Conservation (phyloP, 2,113 vertebrate species). For the Tinamus guttatus region DNA sequence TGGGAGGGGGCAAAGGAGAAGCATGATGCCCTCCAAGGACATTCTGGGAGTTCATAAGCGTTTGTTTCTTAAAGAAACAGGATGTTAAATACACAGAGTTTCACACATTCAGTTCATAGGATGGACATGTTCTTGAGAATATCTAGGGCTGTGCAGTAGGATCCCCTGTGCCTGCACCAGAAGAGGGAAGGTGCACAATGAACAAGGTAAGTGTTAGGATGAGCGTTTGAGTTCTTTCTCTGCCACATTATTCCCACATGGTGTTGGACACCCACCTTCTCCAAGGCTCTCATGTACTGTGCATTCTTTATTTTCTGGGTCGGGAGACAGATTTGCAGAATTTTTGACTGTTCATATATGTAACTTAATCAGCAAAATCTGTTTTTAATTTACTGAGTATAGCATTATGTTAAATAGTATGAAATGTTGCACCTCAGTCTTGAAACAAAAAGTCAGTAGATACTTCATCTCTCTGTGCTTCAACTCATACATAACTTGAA, state of each 20-base stretch:
- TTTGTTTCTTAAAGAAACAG: neutral
- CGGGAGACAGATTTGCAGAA: neutral
- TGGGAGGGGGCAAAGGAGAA: neutral
- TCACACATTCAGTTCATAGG: neutral
- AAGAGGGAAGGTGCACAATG: neutral
- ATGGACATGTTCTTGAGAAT: neutral
- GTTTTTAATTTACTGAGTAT: neutral
- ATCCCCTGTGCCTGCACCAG: neutral
- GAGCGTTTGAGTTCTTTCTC: neutral
- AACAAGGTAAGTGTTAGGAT: neutral
- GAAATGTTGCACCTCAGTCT: neutral
- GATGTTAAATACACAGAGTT: neutral
- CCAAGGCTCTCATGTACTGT: neutral
- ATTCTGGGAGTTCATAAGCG: neutral
- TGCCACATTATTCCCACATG: neutral
- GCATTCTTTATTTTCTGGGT: neutral
- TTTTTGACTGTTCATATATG: neutral
- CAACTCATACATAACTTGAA: neutral
- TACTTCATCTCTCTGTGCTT: neutral
- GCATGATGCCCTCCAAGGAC: neutral
- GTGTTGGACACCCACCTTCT: neutral
- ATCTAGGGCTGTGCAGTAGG: neutral
- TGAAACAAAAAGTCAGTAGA: neutral
- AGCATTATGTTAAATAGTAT: neutral
- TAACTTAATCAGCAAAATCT: neutral